These are phyloP conservation scores for Cataglyphis hispanica DNA, from an alignment of 1,140 invertebrate genomes.

Conservation along the genomic window DNA sequence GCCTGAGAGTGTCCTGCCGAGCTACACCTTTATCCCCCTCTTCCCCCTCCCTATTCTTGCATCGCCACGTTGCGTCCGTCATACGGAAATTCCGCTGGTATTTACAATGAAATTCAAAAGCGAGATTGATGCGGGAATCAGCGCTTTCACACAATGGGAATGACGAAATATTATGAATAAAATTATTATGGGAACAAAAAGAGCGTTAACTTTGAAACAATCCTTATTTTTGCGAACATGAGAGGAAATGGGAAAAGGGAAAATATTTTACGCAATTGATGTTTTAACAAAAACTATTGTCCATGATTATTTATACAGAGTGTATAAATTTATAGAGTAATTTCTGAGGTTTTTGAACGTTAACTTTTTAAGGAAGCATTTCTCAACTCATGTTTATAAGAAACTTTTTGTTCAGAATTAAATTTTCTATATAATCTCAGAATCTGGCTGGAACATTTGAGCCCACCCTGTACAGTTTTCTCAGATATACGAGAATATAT, in stretches of 20 bases:
- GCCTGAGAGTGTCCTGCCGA: constrained; percentile 55
- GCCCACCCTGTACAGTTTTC: no score
- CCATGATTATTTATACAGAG: not conserved
- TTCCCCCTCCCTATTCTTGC: not conserved
- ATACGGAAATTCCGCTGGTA: constrained; percentile 42
- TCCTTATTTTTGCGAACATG: not conserved
- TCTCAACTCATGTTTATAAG: no score
- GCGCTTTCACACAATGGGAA: no score
- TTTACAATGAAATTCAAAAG: constrained; percentile 33
- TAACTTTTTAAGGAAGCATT: no score
- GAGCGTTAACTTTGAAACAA: not conserved
- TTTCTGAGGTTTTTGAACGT: no score
- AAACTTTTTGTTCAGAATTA: no score
- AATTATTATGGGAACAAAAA: not conserved
- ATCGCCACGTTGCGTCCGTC: not conserved
- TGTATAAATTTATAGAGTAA: no score
- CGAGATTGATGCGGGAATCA: constrained; percentile 29
- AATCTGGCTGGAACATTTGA: no score
- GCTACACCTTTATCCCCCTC: not conserved
- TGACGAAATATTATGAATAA: not conserved
- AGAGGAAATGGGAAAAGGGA: not conserved
- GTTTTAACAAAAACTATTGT: not conserved
- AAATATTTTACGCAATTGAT: no score
- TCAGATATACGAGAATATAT: not conserved
- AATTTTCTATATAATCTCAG: no score